These are phyloP conservation scores for Crocuta crocuta DNA, from an alignment of 2,113 vertebrate species.

Conservation along the genomic window DNA sequence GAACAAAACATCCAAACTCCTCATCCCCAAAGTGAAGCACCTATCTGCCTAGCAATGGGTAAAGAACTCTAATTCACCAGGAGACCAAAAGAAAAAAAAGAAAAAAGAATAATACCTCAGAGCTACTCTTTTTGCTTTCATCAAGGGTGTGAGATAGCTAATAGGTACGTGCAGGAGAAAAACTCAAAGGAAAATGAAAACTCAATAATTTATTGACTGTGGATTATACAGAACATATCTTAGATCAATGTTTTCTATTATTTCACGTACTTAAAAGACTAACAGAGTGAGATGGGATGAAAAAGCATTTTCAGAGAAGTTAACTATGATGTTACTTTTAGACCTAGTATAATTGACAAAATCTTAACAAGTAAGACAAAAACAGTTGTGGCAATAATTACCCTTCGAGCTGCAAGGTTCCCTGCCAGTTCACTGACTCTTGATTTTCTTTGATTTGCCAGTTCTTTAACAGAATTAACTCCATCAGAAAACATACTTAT, in stretches of 20 bases:
- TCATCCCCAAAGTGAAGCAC: background rate
- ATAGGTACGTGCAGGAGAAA: background rate
- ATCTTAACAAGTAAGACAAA: constrained; percentile 40
- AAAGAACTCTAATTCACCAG: background rate
- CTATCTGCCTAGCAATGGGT: background rate
- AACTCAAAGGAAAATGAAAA: constrained; percentile 22
- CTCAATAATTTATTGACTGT: background rate
- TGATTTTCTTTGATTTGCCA: constrained; percentile 97
- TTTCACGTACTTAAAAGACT: constrained; percentile 20
- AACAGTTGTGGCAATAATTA: constrained; percentile 84
- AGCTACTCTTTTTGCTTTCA: background rate
- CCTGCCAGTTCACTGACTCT: constrained; percentile 91
- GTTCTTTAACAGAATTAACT: constrained; percentile 98
- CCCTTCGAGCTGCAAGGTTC: constrained; percentile 93
- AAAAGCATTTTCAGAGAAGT: constrained; percentile 58
- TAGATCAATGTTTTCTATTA: constrained; percentile 18
- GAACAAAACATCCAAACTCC: background rate
- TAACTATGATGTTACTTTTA: background rate
- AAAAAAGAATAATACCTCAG: background rate
- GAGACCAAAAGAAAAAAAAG: background rate
- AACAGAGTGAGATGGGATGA: background rate
- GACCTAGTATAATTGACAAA: background rate
- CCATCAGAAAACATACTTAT: constrained; percentile 99
- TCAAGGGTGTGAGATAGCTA: background rate
- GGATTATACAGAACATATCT: background rate